Evolutionary conservation across 2,113 vertebrate species (phyloP).

Genomic region (Sylvietta virens): DNA sequence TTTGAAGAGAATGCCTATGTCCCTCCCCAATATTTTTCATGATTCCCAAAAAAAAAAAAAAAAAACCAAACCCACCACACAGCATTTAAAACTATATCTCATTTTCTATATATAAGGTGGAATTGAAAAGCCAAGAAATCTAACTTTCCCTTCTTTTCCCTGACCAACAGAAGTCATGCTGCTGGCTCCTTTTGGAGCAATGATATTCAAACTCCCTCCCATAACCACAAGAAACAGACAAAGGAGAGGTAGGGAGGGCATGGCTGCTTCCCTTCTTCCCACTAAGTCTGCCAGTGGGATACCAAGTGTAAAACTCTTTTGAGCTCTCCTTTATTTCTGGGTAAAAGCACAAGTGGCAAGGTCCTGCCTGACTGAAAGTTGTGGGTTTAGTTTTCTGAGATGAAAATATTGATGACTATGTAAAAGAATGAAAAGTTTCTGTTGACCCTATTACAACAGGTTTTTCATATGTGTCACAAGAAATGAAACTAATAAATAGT

Average conservation of each 20-base stretch:
- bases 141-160: neutral
- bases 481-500: neutral
- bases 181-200: neutral
- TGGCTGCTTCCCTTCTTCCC: neutral
- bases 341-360: neutral
- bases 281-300: neutral
- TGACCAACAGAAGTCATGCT: neutral
- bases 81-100: neutral
- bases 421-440: neutral
- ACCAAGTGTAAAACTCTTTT: neutral
- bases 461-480: neutral
- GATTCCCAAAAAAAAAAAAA: neutral
- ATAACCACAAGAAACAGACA: neutral
- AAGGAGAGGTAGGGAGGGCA: neutral
- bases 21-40: neutral
- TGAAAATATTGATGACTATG: neutral
- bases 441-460: neutral
- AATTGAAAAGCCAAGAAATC: neutral
- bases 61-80: too few relatives aligned
- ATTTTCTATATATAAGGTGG: neutral
- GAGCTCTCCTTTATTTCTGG: neutral
- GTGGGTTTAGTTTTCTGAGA: neutral
- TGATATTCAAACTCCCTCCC: neutral
- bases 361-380: neutral
- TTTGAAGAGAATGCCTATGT: neutral